A percentile compares a stretch with the other conserved stretches of the same genome.
Conservation (phyloP, 2,888 invertebrate species). For the Marasmarcha lunaedactyla region DNA sequence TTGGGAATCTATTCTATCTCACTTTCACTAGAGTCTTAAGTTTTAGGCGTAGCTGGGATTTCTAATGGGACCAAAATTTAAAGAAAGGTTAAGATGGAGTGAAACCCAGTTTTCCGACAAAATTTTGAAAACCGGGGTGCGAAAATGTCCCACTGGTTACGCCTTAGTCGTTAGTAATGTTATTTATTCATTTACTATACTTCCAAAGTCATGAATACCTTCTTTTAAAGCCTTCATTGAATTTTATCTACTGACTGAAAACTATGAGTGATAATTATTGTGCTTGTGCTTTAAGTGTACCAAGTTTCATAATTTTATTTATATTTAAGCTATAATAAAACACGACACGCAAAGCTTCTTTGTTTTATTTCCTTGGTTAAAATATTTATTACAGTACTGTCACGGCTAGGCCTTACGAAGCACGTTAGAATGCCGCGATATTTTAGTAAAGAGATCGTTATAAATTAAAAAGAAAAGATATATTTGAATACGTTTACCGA, state of each 20-base stretch:
- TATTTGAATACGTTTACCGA: too few species aligned
- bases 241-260: slow-evolving; percentile 57
- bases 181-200: neutral
- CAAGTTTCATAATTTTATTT: slow-evolving; percentile 56
- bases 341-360: slow-evolving; percentile 39
- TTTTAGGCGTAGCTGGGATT: slow-evolving; percentile 55
- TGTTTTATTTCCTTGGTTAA: slow-evolving; percentile 29
- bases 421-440: too few species aligned
- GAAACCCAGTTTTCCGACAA: slow-evolving; percentile 30
- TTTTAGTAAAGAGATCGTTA: too few species aligned
- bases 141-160: slow-evolving; percentile 56
- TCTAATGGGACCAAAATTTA: slow-evolving; percentile 47
- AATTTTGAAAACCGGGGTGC: slow-evolving; percentile 32
- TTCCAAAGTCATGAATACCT: slow-evolving; percentile 3
- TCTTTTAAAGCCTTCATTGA: slow-evolving; percentile 18
- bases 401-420: too few species aligned
- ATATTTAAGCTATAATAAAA: slow-evolving; percentile 55
- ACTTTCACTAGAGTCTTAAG: slow-evolving; percentile 6
- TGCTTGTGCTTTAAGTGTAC: slow-evolving; percentile 69
- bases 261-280: slow-evolving; percentile 56
- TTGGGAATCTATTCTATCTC: slow-evolving; percentile 5
- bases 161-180: slow-evolving; percentile 32
- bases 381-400: too few species aligned
- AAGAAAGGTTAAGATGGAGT: slow-evolving; percentile 27
- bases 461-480: too few species aligned